Base-by-base conservation (phyloP, 2,797 vertebrate genomes). In the Dendrocincla fuliginosa region DNA sequence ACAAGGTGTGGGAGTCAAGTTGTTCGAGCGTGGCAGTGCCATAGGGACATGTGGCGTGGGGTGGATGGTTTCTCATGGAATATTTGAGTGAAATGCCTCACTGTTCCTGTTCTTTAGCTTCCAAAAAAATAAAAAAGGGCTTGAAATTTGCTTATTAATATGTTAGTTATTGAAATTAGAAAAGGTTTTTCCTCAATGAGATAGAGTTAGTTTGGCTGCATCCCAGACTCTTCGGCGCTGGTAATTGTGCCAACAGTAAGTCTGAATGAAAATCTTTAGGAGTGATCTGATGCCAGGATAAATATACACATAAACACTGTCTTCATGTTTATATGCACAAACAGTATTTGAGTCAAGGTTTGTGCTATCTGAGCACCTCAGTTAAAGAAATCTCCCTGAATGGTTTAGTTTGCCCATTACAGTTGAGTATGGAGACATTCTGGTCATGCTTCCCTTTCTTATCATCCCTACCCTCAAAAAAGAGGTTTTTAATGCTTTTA, bases 261-360 rank as follows among this genome's bases (percentile, higher is more conserved):
- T 95, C 78, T 71, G 87, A 35, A 9, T 83, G 64, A 80, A 67
- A 49, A 83, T 65, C 76, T 89, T 42, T 16, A 68, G 73, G 53
- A 83, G 53, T 68, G 46, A 78, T 95, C 42, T 64, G 75, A 33
- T 32, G 84, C 60, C 81, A 77, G 88, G 73, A 55, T 83, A 77
- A 91, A 85, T 60, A 91, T 5, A 60, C 41, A 33, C 2, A 0
- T 53, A 80, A 93, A 87, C 35, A 20, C 30, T 70, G 60, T 56
- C 44, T 85, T 78, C 7, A 1, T 56, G 75, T 83, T 80, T 63
- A 25, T 32, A 1, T 44, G 42, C 4, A 2, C 37, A 60, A 70
- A 56, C 25, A 84, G 8, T 30, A 50, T 41, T 27, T 46, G 70
- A 42, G 70, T 49, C 12, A 41, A 68, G 46, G n/a, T 35, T 53